phyloP scores from a whole-genome alignment of 2,888 invertebrate genomes.

The Erebia aethiops region DNA sequence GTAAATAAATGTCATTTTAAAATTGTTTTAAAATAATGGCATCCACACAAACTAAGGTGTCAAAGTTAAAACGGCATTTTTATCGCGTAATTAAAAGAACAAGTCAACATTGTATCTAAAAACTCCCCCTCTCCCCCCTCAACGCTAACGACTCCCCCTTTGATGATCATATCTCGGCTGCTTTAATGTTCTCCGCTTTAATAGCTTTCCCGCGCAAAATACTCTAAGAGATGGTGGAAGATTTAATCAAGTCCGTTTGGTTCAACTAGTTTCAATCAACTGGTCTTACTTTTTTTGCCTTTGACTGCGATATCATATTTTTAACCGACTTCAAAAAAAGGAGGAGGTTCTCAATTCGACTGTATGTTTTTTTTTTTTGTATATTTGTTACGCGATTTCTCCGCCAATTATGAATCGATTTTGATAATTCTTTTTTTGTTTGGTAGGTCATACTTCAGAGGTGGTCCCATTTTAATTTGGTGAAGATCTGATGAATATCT shows the following conservation, averaged over 20 bases:
- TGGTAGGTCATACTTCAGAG: no score
- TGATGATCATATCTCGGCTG: conserved; percentile 9
- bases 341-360: no score
- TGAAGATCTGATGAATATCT: no score
- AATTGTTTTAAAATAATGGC: neutral
- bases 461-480: no score
- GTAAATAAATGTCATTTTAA: neutral
- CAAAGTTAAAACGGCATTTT: neutral
- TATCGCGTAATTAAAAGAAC: conserved; percentile 1
- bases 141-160: conserved; percentile 2
- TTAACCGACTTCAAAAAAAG: no score
- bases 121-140: neutral
- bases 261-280: no score
- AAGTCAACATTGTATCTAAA: conserved; percentile 8
- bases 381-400: no score
- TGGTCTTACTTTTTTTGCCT: no score
- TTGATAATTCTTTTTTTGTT: no score
- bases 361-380: no score
- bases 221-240: neutral
- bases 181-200: conserved; percentile 9
- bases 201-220: neutral
- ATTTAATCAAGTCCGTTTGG: neutral
- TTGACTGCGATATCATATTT: no score
- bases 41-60: neutral
- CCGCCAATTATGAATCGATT: no score